phyloP scores from a whole-genome alignment of 1,140 invertebrate species.

The Solenopsis fugax region DNA sequence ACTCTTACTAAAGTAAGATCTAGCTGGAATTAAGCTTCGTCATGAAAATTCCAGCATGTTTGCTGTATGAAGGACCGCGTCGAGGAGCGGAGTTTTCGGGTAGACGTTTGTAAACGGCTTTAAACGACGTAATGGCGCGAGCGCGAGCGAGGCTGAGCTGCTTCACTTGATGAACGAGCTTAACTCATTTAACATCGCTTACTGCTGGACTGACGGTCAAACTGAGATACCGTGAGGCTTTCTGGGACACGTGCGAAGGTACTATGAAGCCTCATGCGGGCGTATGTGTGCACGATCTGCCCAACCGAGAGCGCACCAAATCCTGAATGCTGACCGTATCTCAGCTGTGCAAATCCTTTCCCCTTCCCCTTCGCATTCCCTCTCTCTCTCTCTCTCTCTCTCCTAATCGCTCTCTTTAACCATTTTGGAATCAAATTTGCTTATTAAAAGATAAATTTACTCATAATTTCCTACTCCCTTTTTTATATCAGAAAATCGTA shows the following conservation, averaged over 20 bases:
- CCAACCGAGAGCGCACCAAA: slow-evolving; percentile 18
- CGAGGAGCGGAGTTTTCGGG: slow-evolving; percentile 47
- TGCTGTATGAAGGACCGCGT: slow-evolving; percentile 17
- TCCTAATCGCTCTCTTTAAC: slow-evolving; percentile 19
- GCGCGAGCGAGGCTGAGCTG: slow-evolving; percentile 36
- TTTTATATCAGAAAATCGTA: not conserved
- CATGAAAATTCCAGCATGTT: slow-evolving; percentile 36
- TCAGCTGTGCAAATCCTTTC: slow-evolving; percentile 32
- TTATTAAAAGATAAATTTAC: slow-evolving; percentile 23
- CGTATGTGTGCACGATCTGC: slow-evolving; percentile 11
- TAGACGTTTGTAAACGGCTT: slow-evolving; percentile 60
- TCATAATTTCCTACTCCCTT: not conserved
- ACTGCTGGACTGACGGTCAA: slow-evolving; percentile 62
- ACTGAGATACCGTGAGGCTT: slow-evolving; percentile 60
- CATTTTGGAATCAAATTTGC: slow-evolving; percentile 4
- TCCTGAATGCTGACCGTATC: slow-evolving; percentile 34
- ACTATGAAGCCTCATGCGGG: slow-evolving; percentile 28
- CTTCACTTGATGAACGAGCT: slow-evolving; percentile 63
- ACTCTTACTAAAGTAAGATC: slow-evolving; percentile 30
- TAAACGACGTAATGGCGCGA: slow-evolving; percentile 58
- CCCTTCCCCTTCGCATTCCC: not conserved
- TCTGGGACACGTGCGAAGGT: slow-evolving; percentile 46
- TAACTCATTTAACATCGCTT: slow-evolving; percentile 67
- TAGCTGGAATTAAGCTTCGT: slow-evolving; percentile 40
- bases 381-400: not conserved